Evolutionary conservation across 2,888 invertebrate species (phyloP).

Genomic region (Sisyra nigra): DNA sequence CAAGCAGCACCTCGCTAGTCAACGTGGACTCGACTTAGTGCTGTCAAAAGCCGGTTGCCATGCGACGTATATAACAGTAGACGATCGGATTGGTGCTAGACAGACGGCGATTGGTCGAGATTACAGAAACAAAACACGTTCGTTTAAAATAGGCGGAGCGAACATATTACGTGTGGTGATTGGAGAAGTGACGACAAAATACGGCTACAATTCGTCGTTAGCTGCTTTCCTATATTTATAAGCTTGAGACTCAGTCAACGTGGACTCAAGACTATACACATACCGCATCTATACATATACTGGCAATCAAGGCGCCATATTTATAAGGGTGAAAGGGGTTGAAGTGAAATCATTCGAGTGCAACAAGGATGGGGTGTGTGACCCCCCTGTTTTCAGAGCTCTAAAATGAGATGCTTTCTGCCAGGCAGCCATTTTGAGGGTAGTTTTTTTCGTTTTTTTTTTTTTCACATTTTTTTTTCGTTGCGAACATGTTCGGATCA

Average conservation of each 20-base stretch:
- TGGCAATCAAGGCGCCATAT: constrained; percentile 35
- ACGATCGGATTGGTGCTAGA: constrained; percentile 18
- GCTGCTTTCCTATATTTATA: constrained; percentile 10
- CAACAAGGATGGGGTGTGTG: constrained; percentile 27
- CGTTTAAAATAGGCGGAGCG: constrained; percentile 24
- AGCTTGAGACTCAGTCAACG: constrained; percentile 20
- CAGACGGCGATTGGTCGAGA: constrained; percentile 11
- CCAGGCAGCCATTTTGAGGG: constrained; percentile 58
- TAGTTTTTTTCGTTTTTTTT: constrained; percentile 41
- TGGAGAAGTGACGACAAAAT: constrained; percentile 12
- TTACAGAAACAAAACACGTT: constrained; percentile 17
- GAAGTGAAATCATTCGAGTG: constrained; percentile 31
- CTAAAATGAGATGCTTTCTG: constrained; percentile 34
- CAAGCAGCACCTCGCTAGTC: constrained; percentile 27
- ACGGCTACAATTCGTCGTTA: constrained; percentile 15
- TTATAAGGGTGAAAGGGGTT: constrained; percentile 33
- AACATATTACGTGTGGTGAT: constrained; percentile 9
- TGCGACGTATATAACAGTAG: constrained; percentile 20
- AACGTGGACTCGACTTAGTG: constrained; percentile 24
- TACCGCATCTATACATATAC: constrained; percentile 19
- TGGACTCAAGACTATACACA: constrained; percentile 27
- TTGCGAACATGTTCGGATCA: constrained; percentile 29
- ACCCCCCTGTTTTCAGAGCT: constrained; percentile 25
- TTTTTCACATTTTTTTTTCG: constrained; percentile 31
- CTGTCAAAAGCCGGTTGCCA: constrained; percentile 18